These are phyloP conservation scores for Parnassius mnemosyne DNA, from an alignment of 2,888 invertebrate species.

Conservation along the genomic window DNA sequence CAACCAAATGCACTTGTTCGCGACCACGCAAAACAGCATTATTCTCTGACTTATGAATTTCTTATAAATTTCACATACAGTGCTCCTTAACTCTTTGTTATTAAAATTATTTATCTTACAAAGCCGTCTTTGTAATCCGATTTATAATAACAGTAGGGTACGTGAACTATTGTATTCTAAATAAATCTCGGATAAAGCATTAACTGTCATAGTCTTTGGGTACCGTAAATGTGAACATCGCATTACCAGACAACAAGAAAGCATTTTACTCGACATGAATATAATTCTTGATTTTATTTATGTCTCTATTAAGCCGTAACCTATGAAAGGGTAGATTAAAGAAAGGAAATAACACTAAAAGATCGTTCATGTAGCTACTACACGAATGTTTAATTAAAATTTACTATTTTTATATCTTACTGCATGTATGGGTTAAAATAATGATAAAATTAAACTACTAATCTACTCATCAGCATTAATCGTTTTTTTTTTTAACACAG, in stretches of 20 bases:
- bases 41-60: slow-evolving; percentile 34
- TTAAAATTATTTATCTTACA: slow-evolving; percentile 24
- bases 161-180: slow-evolving; percentile 1
- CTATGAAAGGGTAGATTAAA: slow-evolving; percentile 14
- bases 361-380: not conserved
- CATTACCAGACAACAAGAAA: slow-evolving; percentile 1
- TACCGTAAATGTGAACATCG: not conserved
- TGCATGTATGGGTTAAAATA: too few relatives aligned
- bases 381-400: slow-evolving; percentile 10
- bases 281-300: slow-evolving; percentile 17
- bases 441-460: too few relatives aligned
- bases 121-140: slow-evolving; percentile 25
- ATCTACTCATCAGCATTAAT: too few relatives aligned
- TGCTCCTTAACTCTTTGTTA: slow-evolving; percentile 26
- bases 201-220: not conserved
- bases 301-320: slow-evolving; percentile 11
- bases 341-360: slow-evolving; percentile 9
- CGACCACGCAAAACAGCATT: slow-evolving; percentile 35
- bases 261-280: slow-evolving; percentile 3
- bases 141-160: slow-evolving; percentile 7
- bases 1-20: slow-evolving; percentile 52
- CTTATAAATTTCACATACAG: slow-evolving; percentile 35
- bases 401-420: not conserved
- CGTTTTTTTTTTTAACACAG: too few relatives aligned
- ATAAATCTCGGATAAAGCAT: not conserved